These are phyloP conservation scores for Endotricha flammealis DNA, from an alignment of 2,888 invertebrate species.

Conservation along the genomic window DNA sequence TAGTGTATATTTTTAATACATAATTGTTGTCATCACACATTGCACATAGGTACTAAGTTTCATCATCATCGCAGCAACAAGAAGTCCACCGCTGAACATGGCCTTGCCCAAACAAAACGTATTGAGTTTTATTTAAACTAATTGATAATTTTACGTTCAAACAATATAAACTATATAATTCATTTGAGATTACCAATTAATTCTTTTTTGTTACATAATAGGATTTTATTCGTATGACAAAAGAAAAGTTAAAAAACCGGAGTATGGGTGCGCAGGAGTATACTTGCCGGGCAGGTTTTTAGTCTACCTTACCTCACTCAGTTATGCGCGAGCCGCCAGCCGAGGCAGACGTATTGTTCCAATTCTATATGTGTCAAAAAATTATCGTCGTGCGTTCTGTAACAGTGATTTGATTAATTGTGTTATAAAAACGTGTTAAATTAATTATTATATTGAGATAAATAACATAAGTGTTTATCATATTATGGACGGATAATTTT, in stretches of 20 bases:
- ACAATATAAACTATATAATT: no score
- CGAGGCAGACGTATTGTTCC: constrained; percentile 42
- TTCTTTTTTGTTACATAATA: constrained; percentile 47
- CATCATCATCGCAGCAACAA: no score
- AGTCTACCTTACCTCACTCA: constrained; percentile 32
- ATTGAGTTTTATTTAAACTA: no score
- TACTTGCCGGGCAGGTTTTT: constrained; percentile 58
- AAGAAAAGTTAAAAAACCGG: constrained; percentile 67
- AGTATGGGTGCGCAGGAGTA: constrained; percentile 59
- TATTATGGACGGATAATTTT: constrained; percentile 47
- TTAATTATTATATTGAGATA: constrained; percentile 35
- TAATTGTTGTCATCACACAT: no score
- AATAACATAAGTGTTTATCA: constrained; percentile 33
- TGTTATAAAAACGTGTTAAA: constrained; percentile 41
- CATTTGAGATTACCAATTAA: no score
- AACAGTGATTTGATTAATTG: constrained; percentile 58
- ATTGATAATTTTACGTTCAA: no score
- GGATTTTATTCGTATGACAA: constrained; percentile 59
- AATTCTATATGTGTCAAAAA: constrained; percentile 31
- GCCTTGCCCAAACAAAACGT: no score
- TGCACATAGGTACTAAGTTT: no score
- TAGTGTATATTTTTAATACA: no score
- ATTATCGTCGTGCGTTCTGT: constrained; percentile 51
- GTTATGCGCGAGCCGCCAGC: constrained; percentile 53
- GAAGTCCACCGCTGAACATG: no score